A percentile compares a stretch with the other conserved stretches of the same genome.
Evolutionary conservation across 35 echinoderm and acorn worm species (phyloP).

Genomic region (Lytechinus pictus): DNA sequence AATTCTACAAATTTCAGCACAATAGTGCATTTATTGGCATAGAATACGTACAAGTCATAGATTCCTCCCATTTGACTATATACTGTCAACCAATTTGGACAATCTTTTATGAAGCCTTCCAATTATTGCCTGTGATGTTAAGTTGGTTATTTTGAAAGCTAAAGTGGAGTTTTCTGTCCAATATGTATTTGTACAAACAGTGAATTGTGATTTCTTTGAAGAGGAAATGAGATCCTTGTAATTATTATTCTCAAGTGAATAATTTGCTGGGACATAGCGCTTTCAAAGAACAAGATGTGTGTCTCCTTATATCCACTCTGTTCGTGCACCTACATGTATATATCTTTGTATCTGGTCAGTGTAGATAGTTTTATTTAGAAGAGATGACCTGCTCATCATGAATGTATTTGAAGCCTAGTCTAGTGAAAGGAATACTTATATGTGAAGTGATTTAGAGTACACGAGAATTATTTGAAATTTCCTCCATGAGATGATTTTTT

Average conservation of each 20-base stretch:
- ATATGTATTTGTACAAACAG: not conserved
- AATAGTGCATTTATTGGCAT: not conserved
- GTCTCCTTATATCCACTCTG: not conserved
- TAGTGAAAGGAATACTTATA: too few relatives aligned
- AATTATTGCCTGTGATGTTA: not conserved
- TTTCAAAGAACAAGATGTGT: not conserved
- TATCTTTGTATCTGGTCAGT: not conserved
- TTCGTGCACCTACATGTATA: too few relatives aligned
- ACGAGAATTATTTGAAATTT: too few relatives aligned
- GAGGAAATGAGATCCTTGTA: not conserved
- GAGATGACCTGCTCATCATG: too few relatives aligned
- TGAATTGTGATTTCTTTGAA: not conserved
- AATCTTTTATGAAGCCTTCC: not conserved
- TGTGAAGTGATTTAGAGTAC: too few relatives aligned
- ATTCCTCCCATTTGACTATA: not conserved
- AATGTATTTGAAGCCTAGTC: too few relatives aligned
- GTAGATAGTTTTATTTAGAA: not conserved
- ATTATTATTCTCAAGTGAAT: not conserved
- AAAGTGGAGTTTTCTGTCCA: not conserved
- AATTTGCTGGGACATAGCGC: not conserved
- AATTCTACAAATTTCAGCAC: not conserved
- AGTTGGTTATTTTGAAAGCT: not conserved
- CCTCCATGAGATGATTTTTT: too few relatives aligned
- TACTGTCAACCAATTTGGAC: not conserved
- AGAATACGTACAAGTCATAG: not conserved